These are phyloP conservation scores for Cerastis rubricosa DNA, from an alignment of 2,888 invertebrate species.

Conservation along the genomic window DNA sequence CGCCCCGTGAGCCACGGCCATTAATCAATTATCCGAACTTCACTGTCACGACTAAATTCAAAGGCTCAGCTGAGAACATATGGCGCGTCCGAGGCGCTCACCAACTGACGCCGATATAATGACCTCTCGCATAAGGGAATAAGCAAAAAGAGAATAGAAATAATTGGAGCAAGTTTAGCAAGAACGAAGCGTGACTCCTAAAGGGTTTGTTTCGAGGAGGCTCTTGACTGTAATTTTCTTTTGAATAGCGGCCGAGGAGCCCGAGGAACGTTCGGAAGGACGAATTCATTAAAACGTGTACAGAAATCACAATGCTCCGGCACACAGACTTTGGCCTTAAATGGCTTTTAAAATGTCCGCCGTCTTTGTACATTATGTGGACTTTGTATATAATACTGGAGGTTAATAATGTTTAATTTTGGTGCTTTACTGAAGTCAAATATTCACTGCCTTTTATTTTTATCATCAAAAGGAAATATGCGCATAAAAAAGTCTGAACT, in stretches of 20 bases:
- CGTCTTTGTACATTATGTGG: constrained; percentile 66
- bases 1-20: constrained; percentile 84
- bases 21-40: constrained; percentile 89
- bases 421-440: constrained; percentile 39
- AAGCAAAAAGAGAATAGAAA: constrained; percentile 83
- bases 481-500: constrained; percentile 40
- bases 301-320: constrained; percentile 84
- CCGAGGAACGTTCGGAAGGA: constrained; percentile 83
- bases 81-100: constrained; percentile 80
- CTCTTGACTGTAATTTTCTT: constrained; percentile 88
- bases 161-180: constrained; percentile 88
- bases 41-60: constrained; percentile 86
- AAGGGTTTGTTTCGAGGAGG: constrained; percentile 88
- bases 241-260: constrained; percentile 85
- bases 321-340: constrained; percentile 79
- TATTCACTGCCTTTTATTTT: constrained; percentile 46
- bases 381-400: constrained; percentile 59
- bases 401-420: constrained; percentile 59
- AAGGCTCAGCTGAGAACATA: constrained; percentile 83
- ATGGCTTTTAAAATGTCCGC: constrained; percentile 78
- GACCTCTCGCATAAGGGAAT: constrained; percentile 83
- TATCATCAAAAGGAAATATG: constrained; percentile 50
- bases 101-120: constrained; percentile 89
- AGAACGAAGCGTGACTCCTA: constrained; percentile 87
- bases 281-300: constrained; percentile 88